A percentile compares a stretch with the other conserved stretches of the same genome.
phyloP scores from a whole-genome alignment of 2,888 invertebrate species.

The Mechanitis mazaeus region DNA sequence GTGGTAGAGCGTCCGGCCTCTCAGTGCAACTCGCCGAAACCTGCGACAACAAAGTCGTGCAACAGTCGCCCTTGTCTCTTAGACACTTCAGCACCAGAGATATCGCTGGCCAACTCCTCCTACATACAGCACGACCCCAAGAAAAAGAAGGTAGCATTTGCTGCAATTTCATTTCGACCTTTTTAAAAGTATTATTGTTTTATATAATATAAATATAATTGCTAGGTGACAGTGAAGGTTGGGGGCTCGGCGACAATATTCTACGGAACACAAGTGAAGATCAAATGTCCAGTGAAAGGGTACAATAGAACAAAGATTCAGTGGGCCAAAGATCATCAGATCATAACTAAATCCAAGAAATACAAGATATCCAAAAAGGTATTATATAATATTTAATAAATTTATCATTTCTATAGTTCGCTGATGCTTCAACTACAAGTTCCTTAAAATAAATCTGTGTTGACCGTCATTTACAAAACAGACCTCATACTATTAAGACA shows the following conservation, averaged over 20 bases:
- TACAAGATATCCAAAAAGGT: conserved; percentile 91
- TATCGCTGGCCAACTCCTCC: conserved; percentile 86
- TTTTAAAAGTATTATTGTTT: not conserved
- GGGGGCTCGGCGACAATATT: conserved; percentile 94
- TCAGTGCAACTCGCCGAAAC: conserved; percentile 85
- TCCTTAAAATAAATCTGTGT: no score
- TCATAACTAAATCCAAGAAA: conserved; percentile 85
- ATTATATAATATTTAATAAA: conserved; percentile 7
- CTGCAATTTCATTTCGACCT: not conserved
- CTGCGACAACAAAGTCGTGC: conserved; percentile 88
- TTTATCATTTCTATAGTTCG: no score
- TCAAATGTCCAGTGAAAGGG: conserved; percentile 94
- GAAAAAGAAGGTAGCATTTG: conserved; percentile 79
- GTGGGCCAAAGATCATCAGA: conserved; percentile 92
- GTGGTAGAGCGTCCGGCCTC: conserved; percentile 86
- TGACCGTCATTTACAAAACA: no score
- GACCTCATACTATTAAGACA: no score
- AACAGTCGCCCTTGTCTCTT: conserved; percentile 87
- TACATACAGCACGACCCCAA: conserved; percentile 90
- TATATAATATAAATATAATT: conserved; percentile 4
- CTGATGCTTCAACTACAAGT: no score
- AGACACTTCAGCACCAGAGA: conserved; percentile 83
- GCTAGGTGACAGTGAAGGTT: conserved; percentile 86
- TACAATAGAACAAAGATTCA: conserved; percentile 88
- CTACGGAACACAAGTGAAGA: conserved; percentile 93